Evolutionary conservation across 2,888 invertebrate species (phyloP).

Genomic region (Quadriops clusia): DNA sequence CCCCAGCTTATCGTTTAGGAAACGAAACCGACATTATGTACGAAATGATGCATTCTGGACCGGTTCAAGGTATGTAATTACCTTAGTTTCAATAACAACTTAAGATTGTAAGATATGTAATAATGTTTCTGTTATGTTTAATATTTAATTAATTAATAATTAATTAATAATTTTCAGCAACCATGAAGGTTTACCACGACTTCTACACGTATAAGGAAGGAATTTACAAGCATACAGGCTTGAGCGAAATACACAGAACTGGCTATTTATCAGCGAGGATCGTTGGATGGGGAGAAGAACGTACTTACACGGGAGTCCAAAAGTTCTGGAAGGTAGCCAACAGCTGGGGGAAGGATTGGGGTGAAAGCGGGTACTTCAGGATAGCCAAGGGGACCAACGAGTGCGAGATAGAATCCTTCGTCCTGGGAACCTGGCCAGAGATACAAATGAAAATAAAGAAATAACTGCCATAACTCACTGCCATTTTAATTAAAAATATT

Average conservation of each 20-base stretch:
- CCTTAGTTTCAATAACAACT: not conserved
- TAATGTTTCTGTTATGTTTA: not conserved
- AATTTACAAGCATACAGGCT: slow-evolving; percentile 57
- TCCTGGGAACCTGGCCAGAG: slow-evolving; percentile 64
- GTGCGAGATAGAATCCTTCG: slow-evolving; percentile 81
- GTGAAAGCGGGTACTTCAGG: slow-evolving; percentile 82
- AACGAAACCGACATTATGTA: slow-evolving; percentile 80
- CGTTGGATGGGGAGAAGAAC: slow-evolving; percentile 83
- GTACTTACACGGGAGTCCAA: slow-evolving; percentile 40
- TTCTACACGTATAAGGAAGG: slow-evolving; percentile 85
- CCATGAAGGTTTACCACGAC: slow-evolving; percentile 82
- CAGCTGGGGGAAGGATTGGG: slow-evolving; percentile 90
- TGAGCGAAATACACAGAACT: slow-evolving; percentile 42
- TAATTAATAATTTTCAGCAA: slow-evolving; percentile 46
- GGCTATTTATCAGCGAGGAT: slow-evolving; percentile 87
- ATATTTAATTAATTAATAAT: slow-evolving; percentile 5
- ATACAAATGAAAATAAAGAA: slow-evolving; percentile 11
- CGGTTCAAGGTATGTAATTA: slow-evolving; percentile 64
- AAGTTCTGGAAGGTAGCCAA: slow-evolving; percentile 90
- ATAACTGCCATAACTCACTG: slow-evolving; percentile 7
- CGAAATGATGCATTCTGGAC: slow-evolving; percentile 82
- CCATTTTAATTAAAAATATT: too few relatives aligned
- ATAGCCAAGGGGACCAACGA: slow-evolving; percentile 77
- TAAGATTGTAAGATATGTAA: not conserved
- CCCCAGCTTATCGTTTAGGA: slow-evolving; percentile 63